Evolutionary conservation across 2,113 vertebrate genomes (phyloP).

Genomic region (Atrichornis clamosus): DNA sequence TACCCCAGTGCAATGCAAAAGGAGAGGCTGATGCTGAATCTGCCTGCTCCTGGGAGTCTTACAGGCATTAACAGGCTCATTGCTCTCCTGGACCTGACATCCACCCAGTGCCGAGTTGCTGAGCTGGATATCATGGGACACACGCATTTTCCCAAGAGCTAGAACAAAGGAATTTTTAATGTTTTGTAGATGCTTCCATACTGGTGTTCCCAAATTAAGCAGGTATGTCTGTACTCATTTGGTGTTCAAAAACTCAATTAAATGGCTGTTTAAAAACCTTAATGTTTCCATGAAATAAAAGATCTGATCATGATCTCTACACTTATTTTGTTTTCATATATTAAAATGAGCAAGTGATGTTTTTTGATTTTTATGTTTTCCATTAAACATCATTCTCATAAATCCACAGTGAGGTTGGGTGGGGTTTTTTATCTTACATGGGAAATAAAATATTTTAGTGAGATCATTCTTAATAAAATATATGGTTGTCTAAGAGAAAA

Average conservation of each 20-base stretch:
- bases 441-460: background rate
- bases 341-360: background rate
- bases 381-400: background rate
- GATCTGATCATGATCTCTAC: background rate
- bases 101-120: fast-evolving
- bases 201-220: background rate
- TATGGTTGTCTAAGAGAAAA: background rate
- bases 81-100: background rate
- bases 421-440: background rate
- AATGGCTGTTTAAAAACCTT: background rate
- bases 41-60: background rate
- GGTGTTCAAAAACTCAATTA: background rate
- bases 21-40: background rate
- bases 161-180: background rate
- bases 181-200: background rate
- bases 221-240: background rate
- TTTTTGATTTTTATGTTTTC: background rate
- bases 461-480: too few relatives aligned
- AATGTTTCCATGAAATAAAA: background rate
- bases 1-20: background rate
- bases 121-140: background rate
- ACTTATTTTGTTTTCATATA: background rate
- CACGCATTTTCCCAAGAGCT: background rate
- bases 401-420: background rate
- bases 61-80: background rate